Evolutionary conservation across 2,797 vertebrate species (phyloP).

Genomic region (Sebastes variabilis): DNA sequence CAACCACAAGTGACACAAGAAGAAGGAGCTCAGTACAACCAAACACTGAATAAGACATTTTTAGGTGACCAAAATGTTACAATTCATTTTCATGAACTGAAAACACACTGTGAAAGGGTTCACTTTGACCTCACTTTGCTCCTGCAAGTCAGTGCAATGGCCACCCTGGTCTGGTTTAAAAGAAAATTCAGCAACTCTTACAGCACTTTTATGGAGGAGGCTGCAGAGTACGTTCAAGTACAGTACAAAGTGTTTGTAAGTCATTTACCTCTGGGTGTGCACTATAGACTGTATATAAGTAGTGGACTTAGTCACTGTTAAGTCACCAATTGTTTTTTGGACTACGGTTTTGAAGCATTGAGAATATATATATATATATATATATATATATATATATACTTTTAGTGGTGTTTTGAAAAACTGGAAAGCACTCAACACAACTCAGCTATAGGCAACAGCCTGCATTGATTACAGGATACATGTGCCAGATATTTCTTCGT

Average conservation of each 20-base stretch:
- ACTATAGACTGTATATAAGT: too few species aligned
- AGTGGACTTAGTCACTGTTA: rapidly evolving
- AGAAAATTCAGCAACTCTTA: constrained; percentile 5
- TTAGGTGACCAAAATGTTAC: too few species aligned
- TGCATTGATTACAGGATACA: background rate
- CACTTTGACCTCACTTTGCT: background rate
- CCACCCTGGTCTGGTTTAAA: background rate
- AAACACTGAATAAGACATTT: too few species aligned
- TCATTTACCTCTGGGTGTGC: constrained; percentile 5
- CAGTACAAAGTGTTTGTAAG: constrained; percentile 5
- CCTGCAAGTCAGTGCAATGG: background rate
- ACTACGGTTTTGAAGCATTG: too few species aligned
- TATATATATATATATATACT: too few species aligned
- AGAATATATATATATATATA: too few species aligned
- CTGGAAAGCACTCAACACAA: background rate
- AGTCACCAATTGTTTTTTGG: too few species aligned
- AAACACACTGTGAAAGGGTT: too few species aligned
- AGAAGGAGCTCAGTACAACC: too few species aligned
- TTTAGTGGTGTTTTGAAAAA: background rate
- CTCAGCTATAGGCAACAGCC: background rate
- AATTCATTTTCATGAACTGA: too few species aligned
- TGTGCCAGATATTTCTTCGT: background rate
- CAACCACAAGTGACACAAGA: too few species aligned
- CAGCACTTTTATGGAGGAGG: constrained; percentile 6
- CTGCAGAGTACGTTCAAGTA: constrained; percentile 23